Base-by-base conservation (phyloP, 1,140 invertebrate species). In the Drosophila asahinai region DNA sequence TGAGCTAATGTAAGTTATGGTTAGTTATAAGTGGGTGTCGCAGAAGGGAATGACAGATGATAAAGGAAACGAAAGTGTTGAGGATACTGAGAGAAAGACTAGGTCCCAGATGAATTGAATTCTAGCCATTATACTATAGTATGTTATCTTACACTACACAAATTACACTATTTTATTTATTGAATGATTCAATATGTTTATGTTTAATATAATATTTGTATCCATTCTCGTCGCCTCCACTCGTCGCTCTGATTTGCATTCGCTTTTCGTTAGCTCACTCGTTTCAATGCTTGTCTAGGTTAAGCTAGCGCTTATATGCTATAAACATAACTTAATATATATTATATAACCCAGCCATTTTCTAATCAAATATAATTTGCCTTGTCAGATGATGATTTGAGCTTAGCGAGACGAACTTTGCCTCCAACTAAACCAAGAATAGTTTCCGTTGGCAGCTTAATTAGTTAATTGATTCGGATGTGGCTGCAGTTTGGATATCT, bases 1-100 rank as follows among this genome's bases (percentile, higher is more conserved):
- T 63, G 52, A 77, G 83, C 76, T 87, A 80, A 82, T 83, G 62
- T 77, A 83, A 83, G 66, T 77, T 89, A 80, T 83, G 80, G 60
- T 57, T 77, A 80, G 76, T 77, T 76, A 27, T 72, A 54, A 80
- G 83, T 73, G 83, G 51, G 51, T 45, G 38, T 52, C 9, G 43
- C 11, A 27, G 22, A 22, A 45, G 49, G 43, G 36, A 48, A 58
- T 15, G 1, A 54, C 22, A n/a, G 54, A 15, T 55, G 38, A 22
- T 55, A 40, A 19, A 22, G 7, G 8, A 54, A 59, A 65, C 9
- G 65, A 72, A 80, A 84, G 62, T 68, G 55, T 51, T 66, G 47
- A 57, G 14, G 52, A 38, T 36, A n/a, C 19, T 6, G 2, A 1
- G 5, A 60, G 22, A 59, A 51, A 19, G 22, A 38, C 11, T 63